Evolutionary conservation across 2,797 vertebrate species (phyloP).

Genomic region (Mallotus villosus): DNA sequence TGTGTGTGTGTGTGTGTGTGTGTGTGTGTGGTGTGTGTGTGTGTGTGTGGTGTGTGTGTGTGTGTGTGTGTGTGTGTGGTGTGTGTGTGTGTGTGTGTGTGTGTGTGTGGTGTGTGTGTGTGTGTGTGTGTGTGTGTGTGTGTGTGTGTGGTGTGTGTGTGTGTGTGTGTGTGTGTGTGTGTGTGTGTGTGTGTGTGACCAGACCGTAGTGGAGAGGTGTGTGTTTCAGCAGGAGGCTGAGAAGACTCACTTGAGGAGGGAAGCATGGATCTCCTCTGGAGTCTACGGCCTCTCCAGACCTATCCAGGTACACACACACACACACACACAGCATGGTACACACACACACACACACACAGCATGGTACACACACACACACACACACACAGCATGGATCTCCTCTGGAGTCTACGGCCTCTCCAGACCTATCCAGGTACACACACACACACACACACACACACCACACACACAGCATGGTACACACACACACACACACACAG

Average conservation of each 20-base stretch:
- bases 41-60: too few species aligned
- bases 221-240: conserved; percentile 46
- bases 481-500: too few species aligned
- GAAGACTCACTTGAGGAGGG: conserved; percentile 57
- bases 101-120: too few species aligned
- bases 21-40: background rate
- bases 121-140: too few species aligned
- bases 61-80: too few species aligned
- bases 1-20: background rate
- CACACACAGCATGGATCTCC: background rate
- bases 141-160: too few species aligned
- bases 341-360: background rate
- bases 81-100: too few species aligned
- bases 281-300: conserved; percentile 67
- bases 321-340: background rate
- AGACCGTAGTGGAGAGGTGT: conserved; percentile 64
- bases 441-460: too few species aligned
- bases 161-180: too few species aligned
- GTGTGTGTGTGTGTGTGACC: background rate
- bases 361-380: background rate
- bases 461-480: too few species aligned
- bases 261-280: conserved; percentile 65
- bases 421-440: too few species aligned
- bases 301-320: conserved; percentile 56
- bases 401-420: background rate